Base-by-base conservation (phyloP, 2,113 vertebrate species). In the Leptocoma aspasia region DNA sequence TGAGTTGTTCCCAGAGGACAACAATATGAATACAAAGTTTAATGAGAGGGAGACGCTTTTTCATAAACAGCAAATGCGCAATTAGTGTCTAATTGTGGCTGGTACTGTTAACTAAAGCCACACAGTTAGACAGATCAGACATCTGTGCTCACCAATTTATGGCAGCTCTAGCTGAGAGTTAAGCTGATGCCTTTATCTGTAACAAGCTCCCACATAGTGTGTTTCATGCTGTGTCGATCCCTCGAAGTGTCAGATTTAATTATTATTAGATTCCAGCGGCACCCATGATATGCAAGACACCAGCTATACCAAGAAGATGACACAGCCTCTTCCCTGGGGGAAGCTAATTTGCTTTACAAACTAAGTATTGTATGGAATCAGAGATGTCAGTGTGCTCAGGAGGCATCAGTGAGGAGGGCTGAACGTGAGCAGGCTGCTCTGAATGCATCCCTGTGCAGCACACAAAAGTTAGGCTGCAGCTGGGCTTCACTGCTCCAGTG, bases 31-130 rank as follows among this genome's bases (percentile, higher is more conserved):
- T 94, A 77, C 82, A 81, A 92, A 92, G 71, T 93, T 94, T 97
- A 95, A 96, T 96, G 96, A 97, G 92, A 96, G 75, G 71, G 87
- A 90, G 93, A 95, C 91, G 82, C 59, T 91, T 94, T 92, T 92
- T 77, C 88, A 86, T 82, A 93, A 87, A 75, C 82, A 86, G 71
- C 1, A 54, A 95, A 96, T 88, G 90, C 0, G 0, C 93, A 95
- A 95, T 96, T 96, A 95, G 91, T 52, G 84, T 90, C 77, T 97
- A 94, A 96, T 95, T 95, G 93, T 94, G 83, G 66, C 89, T 92
- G 90, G 89, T 90, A 69, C 84, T 88, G 78, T 87, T 96, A 95
- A 94, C 94, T 96, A 95, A 91, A 92, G 81, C 66, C 93, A 91
- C 57, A 45, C 66, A 87, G 89, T 95, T 61, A 95, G 91, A 82